Conservation (phyloP, 2,888 invertebrate species). For the Dryomyza anilis region DNA sequence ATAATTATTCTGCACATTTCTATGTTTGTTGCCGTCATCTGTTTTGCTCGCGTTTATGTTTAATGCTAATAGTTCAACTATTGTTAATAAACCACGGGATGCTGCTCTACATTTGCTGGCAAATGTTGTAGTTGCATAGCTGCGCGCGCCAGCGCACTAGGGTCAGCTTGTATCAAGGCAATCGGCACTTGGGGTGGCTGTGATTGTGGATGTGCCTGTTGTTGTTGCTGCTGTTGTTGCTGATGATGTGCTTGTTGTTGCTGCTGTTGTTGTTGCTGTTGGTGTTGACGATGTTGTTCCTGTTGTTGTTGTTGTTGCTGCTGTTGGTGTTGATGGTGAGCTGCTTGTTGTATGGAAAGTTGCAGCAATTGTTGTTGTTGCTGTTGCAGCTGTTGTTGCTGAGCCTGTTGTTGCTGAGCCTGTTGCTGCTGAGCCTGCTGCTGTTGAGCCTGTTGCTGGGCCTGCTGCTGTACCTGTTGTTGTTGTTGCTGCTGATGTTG, state of each 20-base stretch:
- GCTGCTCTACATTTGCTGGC: slow-evolving; percentile 60
- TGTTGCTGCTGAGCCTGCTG: slow-evolving; percentile 48
- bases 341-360: slow-evolving; percentile 50
- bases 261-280: slow-evolving; percentile 48
- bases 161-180: slow-evolving; percentile 57
- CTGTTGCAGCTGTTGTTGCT: slow-evolving; percentile 48
- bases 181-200: slow-evolving; percentile 58
- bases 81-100: slow-evolving; percentile 61
- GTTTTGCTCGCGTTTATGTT: not conserved
- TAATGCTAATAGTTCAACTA: slow-evolving; percentile 41
- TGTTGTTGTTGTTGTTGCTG: slow-evolving; percentile 49
- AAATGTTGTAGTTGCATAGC: slow-evolving; percentile 60
- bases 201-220: slow-evolving; percentile 46
- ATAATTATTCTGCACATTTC: no score
- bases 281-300: slow-evolving; percentile 50
- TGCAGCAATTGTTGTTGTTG: slow-evolving; percentile 47
- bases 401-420: slow-evolving; percentile 47
- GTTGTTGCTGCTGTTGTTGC: slow-evolving; percentile 46
- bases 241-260: slow-evolving; percentile 46
- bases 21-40: no score
- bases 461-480: no score
- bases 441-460: no score
- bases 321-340: slow-evolving; percentile 50
- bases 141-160: slow-evolving; percentile 57
- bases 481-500: no score